Percentiles rank a stretch among this genome's conserved stretches.
Conservation (phyloP, 2,797 vertebrate species). For the Pseudomugil tenellus region DNA sequence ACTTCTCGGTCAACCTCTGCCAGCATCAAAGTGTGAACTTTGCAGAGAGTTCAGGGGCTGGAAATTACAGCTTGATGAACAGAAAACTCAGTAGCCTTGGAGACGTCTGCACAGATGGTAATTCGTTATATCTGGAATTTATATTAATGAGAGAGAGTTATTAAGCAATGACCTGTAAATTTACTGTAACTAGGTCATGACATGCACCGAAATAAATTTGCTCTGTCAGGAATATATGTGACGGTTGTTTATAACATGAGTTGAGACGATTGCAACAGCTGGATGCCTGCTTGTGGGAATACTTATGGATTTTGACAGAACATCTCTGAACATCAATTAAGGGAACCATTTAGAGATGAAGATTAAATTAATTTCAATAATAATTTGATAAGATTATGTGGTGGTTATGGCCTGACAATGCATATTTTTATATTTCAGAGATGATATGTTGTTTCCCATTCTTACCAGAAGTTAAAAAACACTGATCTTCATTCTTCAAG, state of each 20-base stretch:
- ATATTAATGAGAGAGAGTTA: slow-evolving; percentile 15
- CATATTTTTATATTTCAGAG: no score
- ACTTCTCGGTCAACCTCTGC: neutral
- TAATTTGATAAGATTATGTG: neutral
- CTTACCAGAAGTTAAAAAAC: neutral
- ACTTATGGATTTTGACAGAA: slow-evolving; percentile 25
- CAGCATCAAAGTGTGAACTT: neutral
- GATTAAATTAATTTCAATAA: neutral
- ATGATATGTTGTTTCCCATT: neutral
- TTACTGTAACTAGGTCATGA: slow-evolving; percentile 37
- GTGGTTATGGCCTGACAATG: no score
- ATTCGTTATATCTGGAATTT: neutral
- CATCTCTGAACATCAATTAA: slow-evolving; percentile 5
- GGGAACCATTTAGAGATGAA: neutral
- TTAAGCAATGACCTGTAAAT: neutral
- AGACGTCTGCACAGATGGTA: neutral
- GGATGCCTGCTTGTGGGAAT: slow-evolving; percentile 21
- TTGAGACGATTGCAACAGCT: slow-evolving; percentile 22
- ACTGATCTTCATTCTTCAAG: neutral
- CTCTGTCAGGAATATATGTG: slow-evolving; percentile 36
- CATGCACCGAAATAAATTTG: slow-evolving; percentile 17
- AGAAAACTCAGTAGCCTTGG: neutral
- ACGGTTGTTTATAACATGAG: slow-evolving; percentile 29
- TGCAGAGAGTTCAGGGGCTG: neutral
- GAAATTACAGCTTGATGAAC: neutral